These are phyloP conservation scores for Emys orbicularis DNA, from an alignment of 2,797 vertebrate species.

Conservation along the genomic window DNA sequence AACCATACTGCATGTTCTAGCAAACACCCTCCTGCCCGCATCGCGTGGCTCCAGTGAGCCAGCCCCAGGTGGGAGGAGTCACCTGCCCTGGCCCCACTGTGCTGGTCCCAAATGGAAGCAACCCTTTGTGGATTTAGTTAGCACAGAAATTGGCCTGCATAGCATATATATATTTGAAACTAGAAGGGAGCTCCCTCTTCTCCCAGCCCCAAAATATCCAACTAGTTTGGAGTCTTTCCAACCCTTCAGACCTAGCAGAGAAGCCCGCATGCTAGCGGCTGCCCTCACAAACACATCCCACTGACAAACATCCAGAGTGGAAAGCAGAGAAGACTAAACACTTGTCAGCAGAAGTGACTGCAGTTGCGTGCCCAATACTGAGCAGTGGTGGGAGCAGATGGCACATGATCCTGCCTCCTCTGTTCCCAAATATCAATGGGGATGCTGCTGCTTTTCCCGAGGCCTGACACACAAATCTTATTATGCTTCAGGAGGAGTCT, in stretches of 20 bases:
- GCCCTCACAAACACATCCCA: background rate
- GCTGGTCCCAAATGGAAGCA: background rate
- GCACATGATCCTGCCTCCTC: background rate
- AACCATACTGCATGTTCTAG: background rate
- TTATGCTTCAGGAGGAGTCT: conserved; percentile 19
- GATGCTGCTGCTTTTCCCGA: conserved; percentile 17
- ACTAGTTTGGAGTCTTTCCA: background rate
- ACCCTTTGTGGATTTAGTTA: fast-evolving
- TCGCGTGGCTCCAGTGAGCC: fast-evolving
- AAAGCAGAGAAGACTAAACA: background rate
- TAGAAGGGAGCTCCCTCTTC: background rate
- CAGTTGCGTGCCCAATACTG: background rate
- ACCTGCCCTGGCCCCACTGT: background rate
- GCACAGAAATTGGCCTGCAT: background rate
- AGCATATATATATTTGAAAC: background rate
- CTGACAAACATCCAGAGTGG: background rate
- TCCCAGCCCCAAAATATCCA: background rate
- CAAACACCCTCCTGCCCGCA: background rate
- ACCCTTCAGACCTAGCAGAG: background rate
- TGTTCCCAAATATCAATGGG: background rate
- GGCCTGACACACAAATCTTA: background rate
- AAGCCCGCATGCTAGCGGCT: background rate
- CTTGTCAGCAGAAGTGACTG: background rate
- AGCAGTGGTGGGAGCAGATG: conserved; percentile 7
- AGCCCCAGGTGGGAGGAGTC: background rate